A percentile compares a stretch with the other conserved stretches of the same genome.
These are phyloP conservation scores for Cirrhinus molitorella DNA, from an alignment of 2,797 vertebrate genomes.

Conservation along the genomic window DNA sequence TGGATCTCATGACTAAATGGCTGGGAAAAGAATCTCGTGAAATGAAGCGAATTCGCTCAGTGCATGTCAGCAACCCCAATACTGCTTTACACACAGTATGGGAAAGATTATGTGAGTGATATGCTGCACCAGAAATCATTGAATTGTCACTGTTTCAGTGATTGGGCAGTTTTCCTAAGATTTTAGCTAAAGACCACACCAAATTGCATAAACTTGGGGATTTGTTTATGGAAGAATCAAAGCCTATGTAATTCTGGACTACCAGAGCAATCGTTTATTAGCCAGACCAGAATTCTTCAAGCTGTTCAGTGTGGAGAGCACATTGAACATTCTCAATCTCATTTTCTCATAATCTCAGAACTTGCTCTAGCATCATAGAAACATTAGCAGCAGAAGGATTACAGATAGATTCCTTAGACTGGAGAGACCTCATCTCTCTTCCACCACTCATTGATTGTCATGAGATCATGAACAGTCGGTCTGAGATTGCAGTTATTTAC, in stretches of 20 bases:
- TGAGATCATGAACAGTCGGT: conserved; percentile 45
- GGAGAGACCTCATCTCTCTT: conserved; percentile 23
- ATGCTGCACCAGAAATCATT: no score
- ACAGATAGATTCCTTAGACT: conserved; percentile 43
- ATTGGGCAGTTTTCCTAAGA: no score
- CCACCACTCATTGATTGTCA: conserved; percentile 55
- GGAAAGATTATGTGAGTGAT: no score
- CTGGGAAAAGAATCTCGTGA: no score
- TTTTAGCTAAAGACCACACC: no score
- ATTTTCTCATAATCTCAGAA: conserved; percentile 50
- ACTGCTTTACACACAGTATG: no score
- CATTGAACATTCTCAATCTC: neutral
- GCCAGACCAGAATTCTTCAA: conserved; percentile 53
- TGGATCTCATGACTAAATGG: no score
- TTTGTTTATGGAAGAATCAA: no score
- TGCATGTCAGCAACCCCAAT: no score
- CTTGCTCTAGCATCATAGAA: conserved; percentile 45
- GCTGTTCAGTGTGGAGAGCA: conserved; percentile 28
- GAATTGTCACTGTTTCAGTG: no score
- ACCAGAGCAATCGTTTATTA: conserved; percentile 57
- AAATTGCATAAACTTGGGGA: no score
- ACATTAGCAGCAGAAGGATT: conserved; percentile 47
- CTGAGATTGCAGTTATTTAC: conserved; percentile 52
- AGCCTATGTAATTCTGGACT: conserved; percentile 35
- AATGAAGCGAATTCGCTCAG: no score